Percentiles rank a stretch among this genome's conserved stretches.
These are phyloP conservation scores for Bos indicus DNA, from an alignment of 2,113 vertebrate genomes.

Conservation along the genomic window DNA sequence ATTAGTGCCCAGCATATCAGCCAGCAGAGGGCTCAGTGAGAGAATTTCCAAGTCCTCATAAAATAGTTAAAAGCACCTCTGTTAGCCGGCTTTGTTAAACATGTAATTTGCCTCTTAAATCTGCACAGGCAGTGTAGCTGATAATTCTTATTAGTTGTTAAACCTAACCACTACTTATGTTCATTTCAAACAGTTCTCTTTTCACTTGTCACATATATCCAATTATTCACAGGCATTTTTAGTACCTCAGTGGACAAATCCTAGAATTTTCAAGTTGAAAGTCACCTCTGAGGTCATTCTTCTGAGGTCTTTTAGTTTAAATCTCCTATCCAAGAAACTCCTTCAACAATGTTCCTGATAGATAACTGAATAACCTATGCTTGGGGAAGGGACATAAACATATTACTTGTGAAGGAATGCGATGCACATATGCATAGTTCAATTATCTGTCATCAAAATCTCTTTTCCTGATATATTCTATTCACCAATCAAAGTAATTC, in stretches of 20 bases:
- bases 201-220: constrained; percentile 29
- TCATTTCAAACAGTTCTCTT: constrained; percentile 42
- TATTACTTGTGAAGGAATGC: background rate
- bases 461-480: background rate
- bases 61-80: constrained; percentile 15
- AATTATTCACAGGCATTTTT: constrained; percentile 30
- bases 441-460: background rate
- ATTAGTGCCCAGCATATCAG: background rate
- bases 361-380: background rate
- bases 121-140: constrained; percentile 38
- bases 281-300: background rate
- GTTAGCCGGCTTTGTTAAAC: constrained; percentile 41
- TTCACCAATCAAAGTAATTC: background rate
- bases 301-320: background rate
- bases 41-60: constrained; percentile 36
- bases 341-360: background rate
- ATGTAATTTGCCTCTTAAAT: constrained; percentile 69
- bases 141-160: constrained; percentile 67
- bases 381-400: background rate
- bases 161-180: constrained; percentile 48
- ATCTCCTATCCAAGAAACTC: background rate
- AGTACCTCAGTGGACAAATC: constrained; percentile 28
- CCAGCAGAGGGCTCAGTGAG: constrained; percentile 74
- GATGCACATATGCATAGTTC: background rate
- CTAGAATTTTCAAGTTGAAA: constrained; percentile 32